phyloP scores from a whole-genome alignment of 53 echinoderm and acorn worm genomes.

The Paelopatides confundens region DNA sequence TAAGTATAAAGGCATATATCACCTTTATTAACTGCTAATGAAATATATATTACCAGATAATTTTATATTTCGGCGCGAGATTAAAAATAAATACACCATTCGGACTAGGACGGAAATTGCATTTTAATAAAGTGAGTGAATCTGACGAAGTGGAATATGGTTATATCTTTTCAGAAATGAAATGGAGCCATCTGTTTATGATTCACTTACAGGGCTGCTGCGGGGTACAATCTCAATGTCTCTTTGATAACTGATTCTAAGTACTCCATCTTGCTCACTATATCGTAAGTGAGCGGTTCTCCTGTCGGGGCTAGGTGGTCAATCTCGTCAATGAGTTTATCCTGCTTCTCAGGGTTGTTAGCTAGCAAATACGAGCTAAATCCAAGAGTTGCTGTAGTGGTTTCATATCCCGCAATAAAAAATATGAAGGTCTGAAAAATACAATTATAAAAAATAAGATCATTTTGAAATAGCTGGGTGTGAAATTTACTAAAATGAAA shows the following conservation, averaged over 20 bases:
- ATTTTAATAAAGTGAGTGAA: too few species aligned
- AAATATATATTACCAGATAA: too few species aligned
- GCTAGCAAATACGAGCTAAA: slow-evolving; percentile 67
- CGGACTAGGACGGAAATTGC: too few species aligned
- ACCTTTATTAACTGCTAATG: too few species aligned
- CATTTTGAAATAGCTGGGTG: too few species aligned
- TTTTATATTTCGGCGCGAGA: too few species aligned
- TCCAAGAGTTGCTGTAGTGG: slow-evolving; percentile 63
- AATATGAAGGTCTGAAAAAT: slow-evolving; percentile 60
- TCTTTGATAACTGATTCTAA: slow-evolving; percentile 74
- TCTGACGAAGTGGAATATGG: too few species aligned
- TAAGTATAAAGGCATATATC: too few species aligned
- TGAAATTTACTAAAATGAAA: too few species aligned
- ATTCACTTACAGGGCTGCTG: slow-evolving; percentile 62
- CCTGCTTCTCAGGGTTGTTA: slow-evolving; percentile 73
- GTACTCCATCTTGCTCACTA: slow-evolving; percentile 72
- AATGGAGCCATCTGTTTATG: background rate
- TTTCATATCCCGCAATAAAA: slow-evolving; percentile 82
- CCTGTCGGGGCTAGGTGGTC: slow-evolving; percentile 52
- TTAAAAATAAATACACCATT: too few species aligned
- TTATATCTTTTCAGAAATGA: too few species aligned
- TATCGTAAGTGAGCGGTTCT: slow-evolving; percentile 61
- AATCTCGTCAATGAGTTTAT: slow-evolving; percentile 73
- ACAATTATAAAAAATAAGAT: background rate
- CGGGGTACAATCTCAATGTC: slow-evolving; percentile 74